These are phyloP conservation scores for Nylanderia fulva DNA, from an alignment of 1,140 invertebrate genomes.

Conservation along the genomic window DNA sequence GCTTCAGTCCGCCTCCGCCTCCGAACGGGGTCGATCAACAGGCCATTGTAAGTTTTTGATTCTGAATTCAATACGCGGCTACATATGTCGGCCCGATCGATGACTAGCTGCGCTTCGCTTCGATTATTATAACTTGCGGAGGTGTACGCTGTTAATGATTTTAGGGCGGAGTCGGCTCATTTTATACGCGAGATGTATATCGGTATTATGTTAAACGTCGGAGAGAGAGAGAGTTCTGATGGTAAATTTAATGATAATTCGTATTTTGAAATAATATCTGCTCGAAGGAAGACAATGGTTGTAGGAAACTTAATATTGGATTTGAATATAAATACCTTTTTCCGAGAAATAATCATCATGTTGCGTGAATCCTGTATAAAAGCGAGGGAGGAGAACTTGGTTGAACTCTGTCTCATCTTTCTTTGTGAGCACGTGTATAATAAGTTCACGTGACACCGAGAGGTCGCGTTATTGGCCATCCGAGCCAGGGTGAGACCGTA, in stretches of 20 bases:
- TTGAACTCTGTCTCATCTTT: not conserved
- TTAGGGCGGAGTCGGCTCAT: not conserved
- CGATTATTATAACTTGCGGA: not conserved
- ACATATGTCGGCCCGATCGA: not conserved
- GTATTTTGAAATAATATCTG: not conserved
- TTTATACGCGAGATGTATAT: not conserved
- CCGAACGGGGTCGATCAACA: conserved; percentile 85
- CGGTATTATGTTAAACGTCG: not conserved
- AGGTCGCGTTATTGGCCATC: conserved; percentile 24
- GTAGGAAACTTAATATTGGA: not conserved
- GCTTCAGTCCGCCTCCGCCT: conserved; percentile 84
- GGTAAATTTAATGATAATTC: not conserved
- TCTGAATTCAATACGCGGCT: conserved; percentile 29
- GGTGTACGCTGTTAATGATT: not conserved
- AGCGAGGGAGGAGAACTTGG: not conserved
- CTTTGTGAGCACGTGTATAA: conserved; percentile 36
- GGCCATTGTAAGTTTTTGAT: conserved; percentile 79
- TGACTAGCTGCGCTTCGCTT: not conserved
- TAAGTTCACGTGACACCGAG: not conserved
- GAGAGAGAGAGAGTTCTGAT: not conserved
- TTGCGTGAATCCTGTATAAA: not conserved
- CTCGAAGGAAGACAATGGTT: not conserved
- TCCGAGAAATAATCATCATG: not conserved
- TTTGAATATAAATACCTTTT: not conserved
- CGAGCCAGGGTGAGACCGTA: not conserved